Evolutionary conservation across 2,113 vertebrate species (phyloP), one percentile per base, ranked within the genome.

Genomic region (Chaetops frenatus): DNA sequence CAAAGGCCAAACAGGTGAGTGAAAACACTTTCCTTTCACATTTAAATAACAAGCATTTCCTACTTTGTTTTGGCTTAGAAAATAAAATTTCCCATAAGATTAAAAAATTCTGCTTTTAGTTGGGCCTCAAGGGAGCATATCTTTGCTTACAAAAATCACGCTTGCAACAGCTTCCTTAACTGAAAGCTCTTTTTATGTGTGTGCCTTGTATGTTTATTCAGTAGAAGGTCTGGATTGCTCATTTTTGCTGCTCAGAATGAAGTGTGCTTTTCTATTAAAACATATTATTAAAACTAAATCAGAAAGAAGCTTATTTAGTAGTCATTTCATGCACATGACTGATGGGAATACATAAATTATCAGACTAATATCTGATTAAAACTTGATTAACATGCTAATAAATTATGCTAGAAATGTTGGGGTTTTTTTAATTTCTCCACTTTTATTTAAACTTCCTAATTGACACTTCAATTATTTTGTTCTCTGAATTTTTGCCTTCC

Each of bases 391-490:
- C 66, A 88, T 50, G 81, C 90, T 93, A 94, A 96, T 91, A 90
- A 80, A 92, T 93, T 95, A 82, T 95, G 91, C 72, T 93, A 57
- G 87, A 56, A 93, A 81, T 92, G 86, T 97, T 95, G 81, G 77
- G 33, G 0, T 62, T 92, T 91, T 81, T 94, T 95, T 70, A 96
- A 91, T 86, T 86, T 91, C 83, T 74, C 72, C 92, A 67, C 65
- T 91, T 92, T 84, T 94, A 48, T 89, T 95, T 97, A 92, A 95
- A 86, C 76, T 77, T 94, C 72, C n/a, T 83, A 85, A 45, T 92
- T 97, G 97, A 96, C 92, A 95, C 87, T 94, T 96, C 90, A 95
- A 88, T 96, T 91, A 92, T 90, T 96, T 95, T 84, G 83, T 90
- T 96, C 90, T 90, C 78, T 90, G 90, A 79, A 94, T 82, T 86